phyloP scores from a whole-genome alignment of 2,113 vertebrate species.

The Phrynocephalus versicolor region DNA sequence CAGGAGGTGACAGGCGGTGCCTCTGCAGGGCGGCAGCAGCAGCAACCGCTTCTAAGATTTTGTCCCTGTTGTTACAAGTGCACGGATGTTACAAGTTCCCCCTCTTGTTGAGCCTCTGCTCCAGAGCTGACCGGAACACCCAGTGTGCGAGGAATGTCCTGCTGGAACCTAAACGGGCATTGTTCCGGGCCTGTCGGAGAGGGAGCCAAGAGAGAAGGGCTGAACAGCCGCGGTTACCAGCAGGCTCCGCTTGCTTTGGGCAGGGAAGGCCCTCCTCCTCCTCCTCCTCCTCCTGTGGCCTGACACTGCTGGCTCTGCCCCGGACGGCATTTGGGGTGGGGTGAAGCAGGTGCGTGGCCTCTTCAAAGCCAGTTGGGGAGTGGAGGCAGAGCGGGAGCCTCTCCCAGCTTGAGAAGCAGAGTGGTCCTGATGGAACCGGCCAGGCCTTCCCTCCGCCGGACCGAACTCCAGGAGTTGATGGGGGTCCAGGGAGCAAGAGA shows the following conservation, averaged over 20 bases:
- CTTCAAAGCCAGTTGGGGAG: background rate
- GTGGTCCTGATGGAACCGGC: too few species aligned
- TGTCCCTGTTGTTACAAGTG: too few species aligned
- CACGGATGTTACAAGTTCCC: too few species aligned
- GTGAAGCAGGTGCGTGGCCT: background rate
- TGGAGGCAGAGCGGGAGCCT: background rate
- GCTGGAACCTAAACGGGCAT: fast-evolving
- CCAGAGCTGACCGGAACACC: too few species aligned
- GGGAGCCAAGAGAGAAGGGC: background rate
- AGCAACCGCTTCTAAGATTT: too few species aligned
- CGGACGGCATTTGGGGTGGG: background rate
- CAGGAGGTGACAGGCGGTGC: too few species aligned
- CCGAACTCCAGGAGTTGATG: too few species aligned
- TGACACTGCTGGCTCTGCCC: too few species aligned
- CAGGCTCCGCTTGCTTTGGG: background rate
- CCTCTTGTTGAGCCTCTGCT: too few species aligned
- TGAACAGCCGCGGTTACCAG: too few species aligned
- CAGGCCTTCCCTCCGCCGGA: background rate
- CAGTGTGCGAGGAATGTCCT: fast-evolving
- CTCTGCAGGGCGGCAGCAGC: too few species aligned
- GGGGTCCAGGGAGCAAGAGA: background rate
- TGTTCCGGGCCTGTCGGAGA: background rate
- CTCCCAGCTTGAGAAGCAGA: background rate
- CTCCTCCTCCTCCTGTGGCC: background rate
- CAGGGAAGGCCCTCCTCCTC: background rate